Conservation (phyloP, 2,888 invertebrate species). For the Rhopalosiphum nymphaeae region DNA sequence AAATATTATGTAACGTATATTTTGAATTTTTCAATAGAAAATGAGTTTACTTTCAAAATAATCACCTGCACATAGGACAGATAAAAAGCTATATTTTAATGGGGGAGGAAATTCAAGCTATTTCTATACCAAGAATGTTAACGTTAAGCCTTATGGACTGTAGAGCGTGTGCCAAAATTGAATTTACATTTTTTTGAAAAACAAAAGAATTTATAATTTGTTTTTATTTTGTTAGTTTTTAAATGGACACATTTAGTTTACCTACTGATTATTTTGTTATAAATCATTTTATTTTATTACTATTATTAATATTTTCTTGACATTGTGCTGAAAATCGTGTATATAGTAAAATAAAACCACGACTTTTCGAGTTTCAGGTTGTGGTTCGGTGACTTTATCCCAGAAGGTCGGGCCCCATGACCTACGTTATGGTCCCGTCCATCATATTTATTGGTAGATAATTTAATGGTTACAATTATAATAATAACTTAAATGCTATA, state of each 20-base stretch:
- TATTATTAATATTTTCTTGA: background rate
- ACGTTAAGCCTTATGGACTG: too few relatives aligned
- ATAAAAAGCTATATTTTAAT: too few relatives aligned
- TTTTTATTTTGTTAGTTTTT: background rate
- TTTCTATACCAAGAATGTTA: too few relatives aligned
- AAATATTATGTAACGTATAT: too few relatives aligned
- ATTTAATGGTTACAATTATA: background rate
- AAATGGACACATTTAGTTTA: background rate
- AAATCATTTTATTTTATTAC: background rate
- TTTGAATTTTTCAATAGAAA: too few relatives aligned
- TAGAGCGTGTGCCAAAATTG: background rate
- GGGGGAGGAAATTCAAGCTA: too few relatives aligned
- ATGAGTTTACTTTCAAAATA: too few relatives aligned
- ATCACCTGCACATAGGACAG: too few relatives aligned
- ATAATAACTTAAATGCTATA: background rate
- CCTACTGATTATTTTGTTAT: background rate
- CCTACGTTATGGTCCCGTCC: background rate
- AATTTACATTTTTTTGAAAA: background rate
- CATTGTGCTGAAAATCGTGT: background rate
- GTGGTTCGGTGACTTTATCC: background rate
- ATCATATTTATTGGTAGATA: background rate
- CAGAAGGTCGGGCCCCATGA: background rate
- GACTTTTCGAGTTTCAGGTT: background rate
- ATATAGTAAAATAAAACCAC: background rate
- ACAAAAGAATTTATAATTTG: background rate